Evolutionary conservation across 2,888 invertebrate species (phyloP), one percentile per base, ranked within the genome.

Genomic region (Agonopterix heracliana): DNA sequence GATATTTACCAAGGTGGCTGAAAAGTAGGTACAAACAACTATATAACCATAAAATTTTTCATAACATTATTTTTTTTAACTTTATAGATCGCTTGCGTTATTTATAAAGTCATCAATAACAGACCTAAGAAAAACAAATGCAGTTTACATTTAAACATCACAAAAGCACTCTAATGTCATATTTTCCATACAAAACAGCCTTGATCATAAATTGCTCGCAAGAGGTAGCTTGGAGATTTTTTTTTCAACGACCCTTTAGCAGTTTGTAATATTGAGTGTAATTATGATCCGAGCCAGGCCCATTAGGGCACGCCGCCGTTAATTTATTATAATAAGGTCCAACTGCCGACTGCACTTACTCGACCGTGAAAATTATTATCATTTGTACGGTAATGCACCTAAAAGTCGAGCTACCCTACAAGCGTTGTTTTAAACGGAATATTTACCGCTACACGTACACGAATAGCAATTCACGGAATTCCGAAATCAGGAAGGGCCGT

Each of bases 241-340:
- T 74, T 77, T 74, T 78, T 74, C 66, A 64, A 57, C 66, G 72
- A 68, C 74, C 76, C 78, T 74, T 74, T 72, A 71, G 59, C 72
- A 68, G 72, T 74, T 79, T 75, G 74, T 74, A 73, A 76, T 76
- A 74, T 74, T 68, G 67, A 64, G 66, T 69, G 67, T 78, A 83
- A 82, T 82, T 85, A 84, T 64, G 68, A 66, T 65, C 71, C 71
- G 68, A 52, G 64, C 71, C 68, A 52, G 64, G 64, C 64, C 81
- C 79, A 83, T 85, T 83, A 82, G 75, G 77, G 74, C 67, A 63
- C 69, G 66, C 74, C 73, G 74, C 71, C 76, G 77, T 83, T 84
- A 82, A 81, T 84, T 83, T 82, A 83, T 84, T 83, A 76, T 83
- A 83, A 85, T 83, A 81, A 82, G 81, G 75, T 71, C 78, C 84